These are phyloP conservation scores for Drosophila repleta DNA, from an alignment of 1,140 invertebrate genomes.

Conservation along the genomic window DNA sequence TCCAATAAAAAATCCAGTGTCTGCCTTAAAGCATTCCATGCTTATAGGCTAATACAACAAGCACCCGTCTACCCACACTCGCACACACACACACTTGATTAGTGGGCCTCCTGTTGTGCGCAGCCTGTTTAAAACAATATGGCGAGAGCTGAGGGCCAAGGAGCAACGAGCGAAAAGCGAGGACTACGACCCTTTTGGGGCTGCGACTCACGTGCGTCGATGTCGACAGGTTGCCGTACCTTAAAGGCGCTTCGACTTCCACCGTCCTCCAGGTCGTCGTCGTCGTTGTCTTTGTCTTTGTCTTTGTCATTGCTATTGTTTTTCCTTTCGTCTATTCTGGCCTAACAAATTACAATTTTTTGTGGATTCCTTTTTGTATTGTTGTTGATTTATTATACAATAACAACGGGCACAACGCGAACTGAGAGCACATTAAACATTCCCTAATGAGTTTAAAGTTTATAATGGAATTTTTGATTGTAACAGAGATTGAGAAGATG, in stretches of 20 bases:
- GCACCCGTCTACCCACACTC: slow-evolving; percentile 38
- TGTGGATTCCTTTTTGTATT: slow-evolving; percentile 26
- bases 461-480: slow-evolving; percentile 81
- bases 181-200: slow-evolving; percentile 73
- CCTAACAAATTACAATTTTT: slow-evolving; percentile 77
- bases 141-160: slow-evolving; percentile 21
- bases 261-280: slow-evolving; percentile 34
- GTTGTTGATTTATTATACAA: slow-evolving; percentile 57
- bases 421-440: slow-evolving; percentile 78
- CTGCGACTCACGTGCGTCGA: slow-evolving; percentile 47
- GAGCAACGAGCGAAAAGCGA: slow-evolving; percentile 7
- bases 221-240: slow-evolving; percentile 78
- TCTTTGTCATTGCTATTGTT: slow-evolving; percentile 37
- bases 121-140: slow-evolving; percentile 78
- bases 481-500: slow-evolving; percentile 1
- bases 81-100: slow-evolving; percentile 66
- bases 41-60: slow-evolving; percentile 34
- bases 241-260: slow-evolving; percentile 60
- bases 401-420: slow-evolving; percentile 39
- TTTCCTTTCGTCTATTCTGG: slow-evolving; percentile 25
- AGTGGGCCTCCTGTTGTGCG: slow-evolving; percentile 64
- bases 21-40: slow-evolving; percentile 36
- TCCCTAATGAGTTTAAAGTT: slow-evolving; percentile 82
- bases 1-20: slow-evolving; percentile 1
- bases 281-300: slow-evolving; percentile 33